phyloP scores from a whole-genome alignment of 2,888 invertebrate species.

The Tubulanus polymorphus region DNA sequence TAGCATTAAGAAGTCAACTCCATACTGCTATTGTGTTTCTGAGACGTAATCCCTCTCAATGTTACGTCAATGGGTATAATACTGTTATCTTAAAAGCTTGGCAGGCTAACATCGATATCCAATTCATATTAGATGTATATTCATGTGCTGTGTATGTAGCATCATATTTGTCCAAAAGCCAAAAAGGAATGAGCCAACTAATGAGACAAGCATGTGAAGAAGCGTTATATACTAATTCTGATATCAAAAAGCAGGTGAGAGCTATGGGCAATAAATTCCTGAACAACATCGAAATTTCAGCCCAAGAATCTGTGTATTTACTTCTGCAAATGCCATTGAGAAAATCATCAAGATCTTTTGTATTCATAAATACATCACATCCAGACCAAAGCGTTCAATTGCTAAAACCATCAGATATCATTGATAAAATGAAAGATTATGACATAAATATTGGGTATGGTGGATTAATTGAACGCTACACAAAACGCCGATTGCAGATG shows the following conservation, averaged over 20 bases:
- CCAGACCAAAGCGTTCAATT: conserved; percentile 13
- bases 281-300: conserved; percentile 20
- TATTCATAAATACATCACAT: conserved; percentile 17
- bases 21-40: conserved; percentile 18
- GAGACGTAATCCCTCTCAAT: neutral
- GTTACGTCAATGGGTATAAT: conserved; percentile 16
- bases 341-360: conserved; percentile 14
- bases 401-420: conserved; percentile 14
- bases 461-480: conserved; percentile 17
- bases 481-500: conserved; percentile 11
- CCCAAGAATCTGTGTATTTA: conserved; percentile 22
- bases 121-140: conserved; percentile 21
- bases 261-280: conserved; percentile 21
- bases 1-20: conserved; percentile 13
- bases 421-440: conserved; percentile 15
- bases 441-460: conserved; percentile 16
- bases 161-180: conserved; percentile 19
- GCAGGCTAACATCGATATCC: conserved; percentile 20
- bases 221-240: conserved; percentile 6
- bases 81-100: conserved; percentile 7
- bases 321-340: conserved; percentile 21
- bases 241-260: conserved; percentile 19
- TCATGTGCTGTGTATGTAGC: conserved; percentile 24
- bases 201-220: conserved; percentile 14
- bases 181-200: conserved; percentile 21